Conservation (phyloP, 2,113 vertebrate species). For the Motacilla tschutschensis region DNA sequence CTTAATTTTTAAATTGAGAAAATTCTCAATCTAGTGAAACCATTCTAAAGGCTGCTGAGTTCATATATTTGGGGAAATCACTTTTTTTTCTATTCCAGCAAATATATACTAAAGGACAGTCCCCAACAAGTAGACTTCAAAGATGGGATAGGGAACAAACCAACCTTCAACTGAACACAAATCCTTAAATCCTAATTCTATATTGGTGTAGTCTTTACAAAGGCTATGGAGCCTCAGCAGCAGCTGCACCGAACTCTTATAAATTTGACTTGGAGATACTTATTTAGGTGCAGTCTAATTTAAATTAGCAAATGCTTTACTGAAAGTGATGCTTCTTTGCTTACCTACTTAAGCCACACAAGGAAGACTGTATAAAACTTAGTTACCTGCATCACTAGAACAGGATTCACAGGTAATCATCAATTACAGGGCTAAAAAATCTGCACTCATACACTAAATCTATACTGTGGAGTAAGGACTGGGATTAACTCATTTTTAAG, state of each 20-base stretch:
- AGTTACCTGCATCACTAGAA: background rate
- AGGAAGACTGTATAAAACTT: background rate
- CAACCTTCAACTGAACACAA: background rate
- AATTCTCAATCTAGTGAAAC: background rate
- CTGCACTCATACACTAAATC: background rate
- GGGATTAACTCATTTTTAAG: background rate
- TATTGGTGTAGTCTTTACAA: background rate
- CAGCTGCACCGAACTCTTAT: background rate
- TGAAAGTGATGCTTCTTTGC: background rate
- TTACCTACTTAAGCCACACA: background rate
- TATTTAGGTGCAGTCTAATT: background rate
- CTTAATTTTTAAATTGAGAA: background rate
- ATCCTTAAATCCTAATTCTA: background rate
- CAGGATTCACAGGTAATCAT: background rate
- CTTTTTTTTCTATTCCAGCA: background rate
- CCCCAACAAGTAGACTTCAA: background rate
- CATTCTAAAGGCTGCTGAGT: background rate
- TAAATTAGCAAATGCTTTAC: background rate
- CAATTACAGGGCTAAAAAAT: background rate
- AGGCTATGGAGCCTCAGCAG: background rate
- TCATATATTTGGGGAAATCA: background rate
- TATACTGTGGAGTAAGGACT: background rate
- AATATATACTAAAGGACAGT: background rate
- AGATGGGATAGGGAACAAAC: background rate
- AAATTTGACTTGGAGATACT: conserved; percentile 36